Percentiles rank a stretch among this genome's conserved stretches.
phyloP scores from a whole-genome alignment of 2,797 vertebrate genomes.

The Mallotus villosus region DNA sequence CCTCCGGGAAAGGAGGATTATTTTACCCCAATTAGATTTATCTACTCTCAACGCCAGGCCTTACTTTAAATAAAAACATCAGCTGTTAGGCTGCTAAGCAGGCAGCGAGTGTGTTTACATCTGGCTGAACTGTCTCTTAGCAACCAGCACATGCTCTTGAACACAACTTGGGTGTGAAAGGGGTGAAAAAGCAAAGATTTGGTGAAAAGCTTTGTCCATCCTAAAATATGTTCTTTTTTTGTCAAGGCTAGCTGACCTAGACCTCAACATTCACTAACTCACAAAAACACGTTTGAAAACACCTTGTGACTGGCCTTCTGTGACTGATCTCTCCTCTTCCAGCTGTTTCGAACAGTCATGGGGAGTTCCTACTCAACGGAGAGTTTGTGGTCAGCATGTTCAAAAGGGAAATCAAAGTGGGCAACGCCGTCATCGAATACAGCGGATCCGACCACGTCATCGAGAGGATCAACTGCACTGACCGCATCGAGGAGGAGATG shows the following conservation, averaged over 20 bases:
- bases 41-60: conserved; percentile 42
- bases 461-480: conserved; percentile 98
- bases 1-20: conserved; percentile 76
- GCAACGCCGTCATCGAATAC: conserved; percentile 91
- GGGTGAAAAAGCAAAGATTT: background rate
- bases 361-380: conserved; percentile 96
- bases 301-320: conserved; percentile 12
- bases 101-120: conserved; percentile 6
- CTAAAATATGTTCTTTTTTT: background rate
- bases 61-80: conserved; percentile 49
- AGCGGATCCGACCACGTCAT: conserved; percentile 90
- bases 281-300: background rate
- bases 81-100: conserved; percentile 14
- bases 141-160: background rate
- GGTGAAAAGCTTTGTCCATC: background rate
- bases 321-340: conserved; percentile 47
- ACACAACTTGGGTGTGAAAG: background rate
- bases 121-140: background rate
- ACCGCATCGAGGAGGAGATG: conserved; percentile 93
- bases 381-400: conserved; percentile 99
- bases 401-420: conserved; percentile 97
- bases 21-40: conserved; percentile 60
- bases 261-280: background rate
- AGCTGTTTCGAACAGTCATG: conserved; percentile 93
- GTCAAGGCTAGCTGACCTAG: background rate